Conservation (phyloP, 1,140 invertebrate species). For the Drosophila burlai region DNA sequence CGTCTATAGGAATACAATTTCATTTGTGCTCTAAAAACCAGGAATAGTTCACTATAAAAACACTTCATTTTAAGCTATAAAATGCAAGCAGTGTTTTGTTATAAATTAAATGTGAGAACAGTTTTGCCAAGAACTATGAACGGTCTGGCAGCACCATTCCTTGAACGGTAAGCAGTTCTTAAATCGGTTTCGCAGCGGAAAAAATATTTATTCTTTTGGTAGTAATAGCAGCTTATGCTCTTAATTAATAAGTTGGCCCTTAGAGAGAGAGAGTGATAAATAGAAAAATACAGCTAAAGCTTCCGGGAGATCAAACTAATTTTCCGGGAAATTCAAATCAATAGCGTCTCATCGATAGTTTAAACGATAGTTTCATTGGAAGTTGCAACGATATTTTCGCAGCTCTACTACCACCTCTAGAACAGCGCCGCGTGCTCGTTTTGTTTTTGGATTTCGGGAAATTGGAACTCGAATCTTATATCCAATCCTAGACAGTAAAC, state of each 20-base stretch:
- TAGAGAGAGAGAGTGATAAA: too few species aligned
- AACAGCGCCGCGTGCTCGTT: conserved; percentile 8
- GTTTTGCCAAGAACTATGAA: neutral
- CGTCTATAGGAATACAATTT: neutral
- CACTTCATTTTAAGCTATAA: neutral
- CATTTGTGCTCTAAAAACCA: too few species aligned
- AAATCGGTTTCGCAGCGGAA: too few species aligned
- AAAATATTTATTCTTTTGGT: too few species aligned
- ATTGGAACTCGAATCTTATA: neutral
- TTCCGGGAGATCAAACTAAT: too few species aligned
- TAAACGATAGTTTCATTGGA: too few species aligned
- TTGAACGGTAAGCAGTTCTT: too few species aligned
- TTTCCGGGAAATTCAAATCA: too few species aligned
- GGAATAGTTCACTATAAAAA: too few species aligned
- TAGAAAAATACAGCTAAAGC: too few species aligned
- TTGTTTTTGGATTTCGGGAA: conserved; percentile 10
- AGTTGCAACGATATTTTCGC: neutral
- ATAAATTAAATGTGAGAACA: neutral
- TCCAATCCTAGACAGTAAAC: neutral
- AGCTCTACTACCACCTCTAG: neutral
- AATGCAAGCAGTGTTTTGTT: neutral
- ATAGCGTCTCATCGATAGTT: neutral
- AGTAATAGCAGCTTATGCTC: too few species aligned
- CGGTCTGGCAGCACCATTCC: neutral
- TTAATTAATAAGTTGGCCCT: too few species aligned